These are phyloP conservation scores for Bursaphelenchus mucronatus DNA, from an alignment of 1,140 invertebrate genomes.

Conservation along the genomic window DNA sequence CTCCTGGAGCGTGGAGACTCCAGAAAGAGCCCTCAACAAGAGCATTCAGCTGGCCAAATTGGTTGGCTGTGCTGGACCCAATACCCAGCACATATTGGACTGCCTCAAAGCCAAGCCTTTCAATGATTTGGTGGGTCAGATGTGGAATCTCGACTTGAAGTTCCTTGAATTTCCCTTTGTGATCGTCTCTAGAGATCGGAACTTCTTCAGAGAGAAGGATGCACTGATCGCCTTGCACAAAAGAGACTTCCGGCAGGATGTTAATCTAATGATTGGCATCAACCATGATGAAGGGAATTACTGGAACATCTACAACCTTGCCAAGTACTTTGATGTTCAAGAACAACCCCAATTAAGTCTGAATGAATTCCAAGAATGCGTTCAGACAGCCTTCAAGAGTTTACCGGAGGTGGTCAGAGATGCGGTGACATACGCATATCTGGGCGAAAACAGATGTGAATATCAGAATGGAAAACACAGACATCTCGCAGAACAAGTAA, in stretches of 20 bases:
- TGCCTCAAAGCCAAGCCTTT: conserved; percentile 43
- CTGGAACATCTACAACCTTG: conserved; percentile 60
- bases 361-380: conserved; percentile 55
- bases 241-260: conserved; percentile 46
- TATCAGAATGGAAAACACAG: conserved; percentile 35
- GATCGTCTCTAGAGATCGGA: conserved; percentile 56
- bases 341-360: conserved; percentile 47
- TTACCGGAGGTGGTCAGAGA: conserved; percentile 50
- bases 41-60: conserved; percentile 48
- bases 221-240: conserved; percentile 53
- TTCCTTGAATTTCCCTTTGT: conserved; percentile 60
- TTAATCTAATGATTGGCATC: conserved; percentile 60
- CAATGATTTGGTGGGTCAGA: conserved; percentile 43
- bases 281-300: conserved; percentile 60
- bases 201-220: conserved; percentile 57
- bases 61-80: conserved; percentile 37
- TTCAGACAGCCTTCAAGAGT: conserved; percentile 43
- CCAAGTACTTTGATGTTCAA: conserved; percentile 55
- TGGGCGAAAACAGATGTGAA: conserved; percentile 45
- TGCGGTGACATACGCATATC: conserved; percentile 57
- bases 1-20: conserved; percentile 57
- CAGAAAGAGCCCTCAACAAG: conserved; percentile 51
- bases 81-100: conserved; percentile 35
- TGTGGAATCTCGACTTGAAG: conserved; percentile 52
- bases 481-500: conserved; percentile 56